Percentiles rank a stretch among this genome's conserved stretches.
These are phyloP conservation scores for Cygnus olor DNA, from an alignment of 2,797 vertebrate species.

Conservation along the genomic window DNA sequence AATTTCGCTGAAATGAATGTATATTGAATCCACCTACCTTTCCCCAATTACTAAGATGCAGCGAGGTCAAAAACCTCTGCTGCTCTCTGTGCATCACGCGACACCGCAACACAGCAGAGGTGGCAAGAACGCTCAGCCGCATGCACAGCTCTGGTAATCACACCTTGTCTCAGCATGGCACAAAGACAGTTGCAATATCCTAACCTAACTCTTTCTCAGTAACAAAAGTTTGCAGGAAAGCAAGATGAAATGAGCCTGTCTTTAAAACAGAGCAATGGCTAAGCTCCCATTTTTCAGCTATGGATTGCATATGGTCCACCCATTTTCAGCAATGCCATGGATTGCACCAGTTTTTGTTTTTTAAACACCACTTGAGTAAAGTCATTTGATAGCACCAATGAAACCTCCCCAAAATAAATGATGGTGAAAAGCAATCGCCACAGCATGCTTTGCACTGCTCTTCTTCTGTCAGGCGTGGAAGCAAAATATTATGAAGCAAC, in stretches of 20 bases:
- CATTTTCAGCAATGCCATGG: too few relatives aligned
- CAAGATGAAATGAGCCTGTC: not conserved
- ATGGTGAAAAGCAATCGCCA: too few relatives aligned
- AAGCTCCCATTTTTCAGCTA: not conserved
- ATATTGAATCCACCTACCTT: not conserved
- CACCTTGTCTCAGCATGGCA: not conserved
- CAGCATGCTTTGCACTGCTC: not conserved
- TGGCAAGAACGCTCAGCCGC: not conserved
- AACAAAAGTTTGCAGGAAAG: not conserved
- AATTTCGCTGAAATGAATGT: not conserved
- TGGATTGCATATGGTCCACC: too few relatives aligned
- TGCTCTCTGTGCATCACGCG: not conserved
- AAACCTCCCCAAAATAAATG: not conserved
- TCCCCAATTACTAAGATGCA: not conserved
- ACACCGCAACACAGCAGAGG: not conserved
- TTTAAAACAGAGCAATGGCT: not conserved
- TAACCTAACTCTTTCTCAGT: not conserved
- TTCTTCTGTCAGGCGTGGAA: not conserved
- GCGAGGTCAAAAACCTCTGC: not conserved
- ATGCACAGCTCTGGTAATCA: not conserved
- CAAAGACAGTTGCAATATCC: not conserved
- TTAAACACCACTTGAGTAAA: not conserved
- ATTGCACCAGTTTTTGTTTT: not conserved
- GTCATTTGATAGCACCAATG: not conserved
- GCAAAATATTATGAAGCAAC: not conserved